Percentiles rank a stretch among this genome's conserved stretches.
Conservation (phyloP, 2,888 invertebrate species). For the Cepaea hortensis region DNA sequence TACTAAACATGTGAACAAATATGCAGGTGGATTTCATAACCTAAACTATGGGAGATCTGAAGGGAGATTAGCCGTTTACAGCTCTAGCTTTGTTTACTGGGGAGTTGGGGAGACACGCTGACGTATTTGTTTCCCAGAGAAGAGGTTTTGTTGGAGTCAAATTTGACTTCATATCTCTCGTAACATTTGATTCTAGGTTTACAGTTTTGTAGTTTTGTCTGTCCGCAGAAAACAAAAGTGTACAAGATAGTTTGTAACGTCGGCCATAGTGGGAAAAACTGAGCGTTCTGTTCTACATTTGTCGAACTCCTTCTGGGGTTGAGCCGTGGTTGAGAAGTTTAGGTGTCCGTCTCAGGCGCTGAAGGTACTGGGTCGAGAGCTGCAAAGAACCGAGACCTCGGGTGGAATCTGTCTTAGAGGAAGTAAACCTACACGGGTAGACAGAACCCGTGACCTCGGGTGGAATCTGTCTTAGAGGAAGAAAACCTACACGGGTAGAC, state of each 20-base stretch:
- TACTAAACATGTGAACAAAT: conserved; percentile 1
- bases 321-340: too few relatives aligned
- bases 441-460: too few relatives aligned
- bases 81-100: background rate
- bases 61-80: conserved; percentile 29
- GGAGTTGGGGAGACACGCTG: background rate
- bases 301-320: too few relatives aligned
- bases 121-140: background rate
- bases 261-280: background rate
- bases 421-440: too few relatives aligned
- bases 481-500: too few relatives aligned
- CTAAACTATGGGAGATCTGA: background rate
- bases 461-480: too few relatives aligned
- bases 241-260: background rate
- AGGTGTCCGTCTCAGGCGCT: too few relatives aligned
- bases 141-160: background rate
- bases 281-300: background rate
- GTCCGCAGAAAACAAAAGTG: background rate
- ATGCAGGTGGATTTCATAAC: conserved; percentile 12
- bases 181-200: background rate
- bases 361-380: too few relatives aligned
- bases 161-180: background rate
- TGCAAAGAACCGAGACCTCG: too few relatives aligned
- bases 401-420: too few relatives aligned
- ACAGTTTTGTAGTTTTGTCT: background rate